phyloP scores from a whole-genome alignment of 2,113 vertebrate genomes.

The Alligator mississippiensis region DNA sequence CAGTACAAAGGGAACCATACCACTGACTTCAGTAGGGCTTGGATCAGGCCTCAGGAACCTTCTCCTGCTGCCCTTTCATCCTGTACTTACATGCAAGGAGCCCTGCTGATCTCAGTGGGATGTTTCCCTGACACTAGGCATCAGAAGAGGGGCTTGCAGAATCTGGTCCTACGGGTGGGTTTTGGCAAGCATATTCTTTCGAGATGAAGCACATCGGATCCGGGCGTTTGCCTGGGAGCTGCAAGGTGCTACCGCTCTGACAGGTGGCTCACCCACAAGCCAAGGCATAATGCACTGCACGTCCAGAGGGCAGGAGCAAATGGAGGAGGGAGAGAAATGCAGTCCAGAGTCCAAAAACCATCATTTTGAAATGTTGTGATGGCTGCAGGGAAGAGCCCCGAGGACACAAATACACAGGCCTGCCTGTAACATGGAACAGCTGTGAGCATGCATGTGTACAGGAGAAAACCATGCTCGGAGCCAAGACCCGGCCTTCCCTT shows the following conservation, averaged over 20 bases:
- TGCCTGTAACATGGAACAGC: neutral
- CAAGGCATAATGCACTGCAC: fast-evolving
- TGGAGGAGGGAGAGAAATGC: neutral
- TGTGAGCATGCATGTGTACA: neutral
- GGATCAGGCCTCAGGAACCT: neutral
- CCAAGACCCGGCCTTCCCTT: neutral
- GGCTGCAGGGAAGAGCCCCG: neutral
- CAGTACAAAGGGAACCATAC: neutral
- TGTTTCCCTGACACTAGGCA: neutral
- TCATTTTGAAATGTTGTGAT: neutral
- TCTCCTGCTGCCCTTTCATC: neutral
- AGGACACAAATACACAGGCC: neutral
- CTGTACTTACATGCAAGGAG: neutral
- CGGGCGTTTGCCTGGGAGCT: neutral
- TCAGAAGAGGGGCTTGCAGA: neutral
- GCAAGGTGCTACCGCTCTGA: neutral
- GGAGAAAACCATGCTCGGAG: neutral
- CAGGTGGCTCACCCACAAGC: neutral
- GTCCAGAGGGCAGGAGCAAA: neutral
- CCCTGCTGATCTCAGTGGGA: neutral
- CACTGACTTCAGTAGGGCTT: neutral
- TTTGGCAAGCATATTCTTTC: neutral
- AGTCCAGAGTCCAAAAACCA: neutral
- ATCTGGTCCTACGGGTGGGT: neutral
- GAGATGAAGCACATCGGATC: neutral